A percentile compares a stretch with the other conserved stretches of the same genome.
phyloP scores from a whole-genome alignment of 2,113 vertebrate genomes.

The Trogon melanurus region DNA sequence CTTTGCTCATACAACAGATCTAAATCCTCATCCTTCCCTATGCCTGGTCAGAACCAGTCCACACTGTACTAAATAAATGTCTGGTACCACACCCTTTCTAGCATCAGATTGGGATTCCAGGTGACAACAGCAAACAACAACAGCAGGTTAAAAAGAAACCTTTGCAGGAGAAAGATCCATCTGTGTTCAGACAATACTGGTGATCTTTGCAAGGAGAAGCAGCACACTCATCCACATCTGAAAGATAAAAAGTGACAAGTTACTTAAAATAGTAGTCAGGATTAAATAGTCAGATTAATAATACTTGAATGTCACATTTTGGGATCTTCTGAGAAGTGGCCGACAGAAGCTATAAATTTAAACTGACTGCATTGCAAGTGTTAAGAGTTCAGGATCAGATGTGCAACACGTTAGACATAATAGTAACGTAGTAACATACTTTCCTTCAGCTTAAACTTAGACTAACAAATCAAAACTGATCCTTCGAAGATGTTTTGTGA shows the following conservation, averaged over 20 bases:
- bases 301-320: neutral
- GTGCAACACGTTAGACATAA: neutral
- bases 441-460: neutral
- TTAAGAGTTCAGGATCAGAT: neutral
- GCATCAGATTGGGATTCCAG: neutral
- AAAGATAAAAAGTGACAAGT: conserved; percentile 15
- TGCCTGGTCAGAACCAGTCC: neutral
- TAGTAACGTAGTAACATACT: neutral
- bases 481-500: neutral
- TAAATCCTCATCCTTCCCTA: neutral
- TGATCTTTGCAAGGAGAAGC: conserved; percentile 79
- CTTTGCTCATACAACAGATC: neutral
- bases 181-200: conserved; percentile 86
- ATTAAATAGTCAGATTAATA: neutral
- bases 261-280: neutral
- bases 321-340: neutral
- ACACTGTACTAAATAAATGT: neutral
- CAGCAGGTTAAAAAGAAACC: conserved; percentile 70
- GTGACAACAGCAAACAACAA: neutral
- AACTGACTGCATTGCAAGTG: neutral
- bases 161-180: conserved; percentile 89
- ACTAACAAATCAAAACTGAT: neutral
- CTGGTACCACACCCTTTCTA: neutral
- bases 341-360: neutral
- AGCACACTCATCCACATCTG: conserved; percentile 91